These are phyloP conservation scores for Ferdinandea cuprea DNA, from an alignment of 2,888 invertebrate species.

Conservation along the genomic window DNA sequence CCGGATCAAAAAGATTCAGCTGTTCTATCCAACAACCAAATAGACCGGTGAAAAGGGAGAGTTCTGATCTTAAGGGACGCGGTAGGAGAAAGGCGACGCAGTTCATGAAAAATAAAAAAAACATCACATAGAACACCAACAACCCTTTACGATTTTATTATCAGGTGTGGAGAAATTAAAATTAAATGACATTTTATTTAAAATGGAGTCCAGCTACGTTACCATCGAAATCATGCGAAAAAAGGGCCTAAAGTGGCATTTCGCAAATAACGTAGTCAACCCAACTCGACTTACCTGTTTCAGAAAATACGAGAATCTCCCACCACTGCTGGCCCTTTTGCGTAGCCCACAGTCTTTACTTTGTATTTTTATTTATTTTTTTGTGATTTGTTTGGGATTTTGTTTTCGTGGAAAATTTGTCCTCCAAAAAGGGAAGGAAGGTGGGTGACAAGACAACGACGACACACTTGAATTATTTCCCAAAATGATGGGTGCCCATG, in stretches of 20 bases:
- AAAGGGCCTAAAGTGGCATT: conserved; percentile 53
- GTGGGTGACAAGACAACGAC: too few relatives aligned
- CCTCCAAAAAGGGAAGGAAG: conserved; percentile 37
- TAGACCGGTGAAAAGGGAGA: conserved; percentile 71
- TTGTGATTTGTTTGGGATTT: conserved; percentile 26
- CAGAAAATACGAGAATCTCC: conserved; percentile 46
- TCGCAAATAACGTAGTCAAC: conserved; percentile 33
- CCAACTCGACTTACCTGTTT: conserved; percentile 72
- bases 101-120: conserved; percentile 31
- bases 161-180: conserved; percentile 17
- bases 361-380: conserved; percentile 2
- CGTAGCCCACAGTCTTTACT: conserved; percentile 2
- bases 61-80: conserved; percentile 35
- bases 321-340: conserved; percentile 34
- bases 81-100: conserved; percentile 18
- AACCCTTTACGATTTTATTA: background rate
- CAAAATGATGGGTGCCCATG: conserved; percentile 10
- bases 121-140: conserved; percentile 10
- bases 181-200: conserved; percentile 58
- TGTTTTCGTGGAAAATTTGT: conserved; percentile 27
- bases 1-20: conserved; percentile 36
- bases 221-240: conserved; percentile 18
- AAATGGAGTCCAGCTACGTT: conserved; percentile 58
- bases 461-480: conserved; percentile 24
- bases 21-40: conserved; percentile 57